phyloP scores from a whole-genome alignment of 2,113 vertebrate species.

The Callionymus lyra region DNA sequence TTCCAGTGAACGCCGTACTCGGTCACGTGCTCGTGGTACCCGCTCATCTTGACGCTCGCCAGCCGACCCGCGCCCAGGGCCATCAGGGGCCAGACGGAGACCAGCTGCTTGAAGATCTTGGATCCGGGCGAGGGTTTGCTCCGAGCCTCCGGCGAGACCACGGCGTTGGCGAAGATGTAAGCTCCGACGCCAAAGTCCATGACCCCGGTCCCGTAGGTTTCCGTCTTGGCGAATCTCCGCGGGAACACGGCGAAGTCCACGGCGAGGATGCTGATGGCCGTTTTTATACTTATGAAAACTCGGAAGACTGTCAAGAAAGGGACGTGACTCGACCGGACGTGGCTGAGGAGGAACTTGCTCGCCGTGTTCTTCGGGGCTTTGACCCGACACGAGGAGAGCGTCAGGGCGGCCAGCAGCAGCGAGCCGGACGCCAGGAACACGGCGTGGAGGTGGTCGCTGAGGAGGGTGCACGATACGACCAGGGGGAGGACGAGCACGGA shows the following conservation, averaged over 20 bases:
- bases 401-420: slow-evolving; percentile 40
- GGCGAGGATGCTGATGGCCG: slow-evolving; percentile 84
- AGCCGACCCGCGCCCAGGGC: slow-evolving; percentile 76
- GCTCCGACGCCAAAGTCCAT: slow-evolving; percentile 93
- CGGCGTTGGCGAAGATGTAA: slow-evolving; percentile 80
- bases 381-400: slow-evolving; percentile 55
- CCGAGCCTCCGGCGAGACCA: slow-evolving; percentile 83
- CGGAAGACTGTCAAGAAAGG: slow-evolving; percentile 80
- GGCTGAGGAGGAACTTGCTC: slow-evolving; percentile 60
- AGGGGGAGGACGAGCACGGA: slow-evolving; percentile 70
- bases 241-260: slow-evolving; percentile 91
- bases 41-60: slow-evolving; percentile 73
- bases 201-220: slow-evolving; percentile 86
- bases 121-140: slow-evolving; percentile 43
- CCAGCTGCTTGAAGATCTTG: slow-evolving; percentile 67
- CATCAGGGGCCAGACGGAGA: slow-evolving; percentile 79
- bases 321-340: slow-evolving; percentile 62
- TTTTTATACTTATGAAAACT: slow-evolving; percentile 78
- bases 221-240: slow-evolving; percentile 83
- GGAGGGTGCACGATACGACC: slow-evolving; percentile 74
- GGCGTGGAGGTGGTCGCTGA: slow-evolving; percentile 61
- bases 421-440: slow-evolving; percentile 45
- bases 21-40: slow-evolving; percentile 84
- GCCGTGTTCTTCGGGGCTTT: slow-evolving; percentile 41
- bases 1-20: slow-evolving; percentile 98